Base-by-base conservation (phyloP, 2,888 invertebrate species). In the Tanypteryx hageni region DNA sequence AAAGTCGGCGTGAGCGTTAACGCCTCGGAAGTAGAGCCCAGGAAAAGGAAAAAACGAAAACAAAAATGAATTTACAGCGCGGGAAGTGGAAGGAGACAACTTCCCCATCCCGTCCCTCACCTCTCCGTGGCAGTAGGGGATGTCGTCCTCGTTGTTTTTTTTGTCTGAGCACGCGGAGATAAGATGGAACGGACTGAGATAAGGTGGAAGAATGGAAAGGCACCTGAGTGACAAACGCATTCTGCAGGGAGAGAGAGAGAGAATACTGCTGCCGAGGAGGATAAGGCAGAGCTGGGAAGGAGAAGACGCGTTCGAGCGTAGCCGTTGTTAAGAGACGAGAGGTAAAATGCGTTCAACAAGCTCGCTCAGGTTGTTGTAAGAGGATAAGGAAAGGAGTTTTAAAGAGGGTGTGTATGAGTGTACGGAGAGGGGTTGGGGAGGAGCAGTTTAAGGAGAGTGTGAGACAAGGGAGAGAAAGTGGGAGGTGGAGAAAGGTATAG, bases 381-480 rank as follows among this genome's bases (percentile, higher is more conserved):
- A 44, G 44, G 44, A 3, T 64, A 64, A 64, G 64, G 64, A 64
- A n/a, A 44, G 64, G 64, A 16, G 64, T 64, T 64, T 8, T 44
- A 18, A 16, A 0, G 14, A 14, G 16, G 64, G 64, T 16, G 64
- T 64, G 64, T 64, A 64, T 11, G 64, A 64, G 18, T 64, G 64
- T 16, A 16, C 61, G 2, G 13, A 18, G 61, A 7, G 18, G 18
- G 18, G 61, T 18, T 61, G 61, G 2, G 61, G 61, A 61, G 7
- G 61, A 13, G 61, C 5, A n/a, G n/a, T 18, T 18, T 13, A 61
- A 61, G 61, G 44, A 18, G 61, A 16, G 61, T 18, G 61, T 18
- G 22, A 76, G 22, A 76, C 76, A 76, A n/a, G 76, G 16, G n/a
- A 64, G 64, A 64, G 64, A n/a, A 64, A n/a, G n/a, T 64, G 64